Base-by-base conservation (phyloP, 2,888 invertebrate species). In the Geotrupes spiniger region DNA sequence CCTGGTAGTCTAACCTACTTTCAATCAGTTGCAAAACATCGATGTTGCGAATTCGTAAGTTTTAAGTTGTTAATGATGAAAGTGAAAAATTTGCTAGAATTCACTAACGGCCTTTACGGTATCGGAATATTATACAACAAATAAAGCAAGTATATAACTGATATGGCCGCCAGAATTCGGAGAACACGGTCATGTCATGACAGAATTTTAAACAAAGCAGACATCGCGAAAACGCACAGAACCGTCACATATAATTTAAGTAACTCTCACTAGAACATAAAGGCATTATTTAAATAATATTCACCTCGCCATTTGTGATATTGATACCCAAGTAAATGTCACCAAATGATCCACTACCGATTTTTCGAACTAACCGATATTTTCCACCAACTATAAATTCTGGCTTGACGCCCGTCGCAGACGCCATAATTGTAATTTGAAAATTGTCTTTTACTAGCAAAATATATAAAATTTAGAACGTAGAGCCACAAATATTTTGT, bases 341-440 rank as follows among this genome's bases (percentile, higher is more conserved):
- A 70, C 99, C 99, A 75, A 99, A 99, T 60, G 98, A 98, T 63
- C 99, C 99, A 77, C 95, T 95, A 69, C 98, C 95, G 75, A 98
- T 94, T 84, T 95, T 96, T 66, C 95, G 85, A 72, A 95, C 87
- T 70, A 97, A 82, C 74, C 94, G 87, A 80, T 94, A 97, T 79
- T 90, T 93, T 69, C 89, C 90, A 74, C 90, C 91, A 74, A 93
- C 87, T 73, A 91, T 81, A 74, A 90, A 85, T 75, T 91, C 90
- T 70, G 76, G 78, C 74, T 81, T 81, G 46, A 68, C 66, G 57
- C 63, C 59, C 55, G 66, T 61, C 61, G 68, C 63, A 57, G 70
- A 62, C 60, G 71, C 68, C 74, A 74, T 75, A 60, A 62, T 70
- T 61, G 57, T 58, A 66, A 68, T 70, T 70, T 68, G 53, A 63